Percentiles rank a stretch among this genome's conserved stretches.
Evolutionary conservation across 2,888 invertebrate genomes (phyloP).

Genomic region (Tenodera sinensis): DNA sequence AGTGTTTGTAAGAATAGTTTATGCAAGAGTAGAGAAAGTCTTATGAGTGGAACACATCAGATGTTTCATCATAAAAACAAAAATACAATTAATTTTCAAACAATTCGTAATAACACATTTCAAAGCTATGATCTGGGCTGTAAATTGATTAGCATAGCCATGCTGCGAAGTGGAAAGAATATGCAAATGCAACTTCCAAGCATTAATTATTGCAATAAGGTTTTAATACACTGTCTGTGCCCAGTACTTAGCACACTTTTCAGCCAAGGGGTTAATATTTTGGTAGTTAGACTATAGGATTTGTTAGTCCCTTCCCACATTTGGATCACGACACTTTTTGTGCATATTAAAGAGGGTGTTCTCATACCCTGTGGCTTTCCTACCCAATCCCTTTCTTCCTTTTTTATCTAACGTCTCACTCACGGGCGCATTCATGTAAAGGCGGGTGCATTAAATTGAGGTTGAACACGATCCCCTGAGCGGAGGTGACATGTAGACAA

Average conservation of each 20-base stretch:
- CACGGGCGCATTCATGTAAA: slow-evolving; percentile 10
- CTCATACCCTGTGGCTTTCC: not conserved
- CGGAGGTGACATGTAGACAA: slow-evolving; percentile 28
- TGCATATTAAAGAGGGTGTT: slow-evolving; percentile 21
- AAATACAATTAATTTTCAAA: too few relatives aligned
- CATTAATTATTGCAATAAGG: too few relatives aligned
- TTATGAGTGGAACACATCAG: too few relatives aligned
- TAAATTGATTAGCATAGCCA: too few relatives aligned
- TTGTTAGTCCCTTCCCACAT: slow-evolving; percentile 18
- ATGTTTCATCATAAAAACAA: too few relatives aligned
- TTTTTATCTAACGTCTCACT: slow-evolving; percentile 19
- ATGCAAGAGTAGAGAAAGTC: too few relatives aligned
- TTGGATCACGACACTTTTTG: slow-evolving; percentile 17
- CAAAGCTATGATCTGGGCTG: too few relatives aligned
- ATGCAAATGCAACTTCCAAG: too few relatives aligned
- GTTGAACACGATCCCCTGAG: slow-evolving; percentile 25
- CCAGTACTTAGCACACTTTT: not conserved
- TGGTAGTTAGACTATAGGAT: slow-evolving; percentile 15
- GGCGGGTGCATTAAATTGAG: slow-evolving; percentile 27
- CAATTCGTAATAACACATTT: too few relatives aligned
- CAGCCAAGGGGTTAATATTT: slow-evolving; percentile 1
- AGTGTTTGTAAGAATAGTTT: too few relatives aligned
- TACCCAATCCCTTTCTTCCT: not conserved
- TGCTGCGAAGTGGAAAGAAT: too few relatives aligned
- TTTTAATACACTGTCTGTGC: not conserved